Base-by-base conservation (phyloP, 2,888 invertebrate species). In the Pediacus dermestoides region DNA sequence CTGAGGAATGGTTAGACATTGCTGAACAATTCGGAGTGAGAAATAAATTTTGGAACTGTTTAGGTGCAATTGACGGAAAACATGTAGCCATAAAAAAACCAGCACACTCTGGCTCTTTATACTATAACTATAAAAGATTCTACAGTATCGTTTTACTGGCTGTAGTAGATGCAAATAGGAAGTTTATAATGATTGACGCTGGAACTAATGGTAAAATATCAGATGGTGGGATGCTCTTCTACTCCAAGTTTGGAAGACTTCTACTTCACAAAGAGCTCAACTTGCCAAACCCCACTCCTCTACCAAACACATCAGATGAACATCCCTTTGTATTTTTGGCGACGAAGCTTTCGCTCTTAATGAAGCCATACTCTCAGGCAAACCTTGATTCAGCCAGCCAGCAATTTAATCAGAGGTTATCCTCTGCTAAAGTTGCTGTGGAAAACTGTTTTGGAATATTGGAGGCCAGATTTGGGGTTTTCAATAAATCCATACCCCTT, bases 91-190 rank as follows among this genome's bases (percentile, higher is more conserved):
- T 36, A 22, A 40, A 36, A 31, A 40, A 27, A 15, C 36, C 36
- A 26, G 30, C 36, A 16, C 30, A 31, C 8, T 40, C 31, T 18
- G 40, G 42, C 14, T 41, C 42, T 10, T 39, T 33, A 21, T 42
- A 32, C 28, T 45, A 42, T 16, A 45, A 45, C 26, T 40, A 40
- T 16, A 37, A 44, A 30, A 37, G 34, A 25, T 34, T 16, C 10
- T 37, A 9, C 18, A 40, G 42, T 14, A 34, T 42, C 30, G 37
- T 44, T n/a, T 34, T 44, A 25, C 21, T 43, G 28, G 39, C 40
- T 30, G 27, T 46, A 14, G 42, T 37, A 15, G 30, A 46, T 30
- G 35, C 39, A 14, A 28, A 40, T 22, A 39, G 31, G 16, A 25
- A 43, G 26, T 46, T 46, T 15, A 27, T 35, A 10, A 23, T 34